Conservation (phyloP, 2,888 invertebrate species). For the Cheilosia impressa region DNA sequence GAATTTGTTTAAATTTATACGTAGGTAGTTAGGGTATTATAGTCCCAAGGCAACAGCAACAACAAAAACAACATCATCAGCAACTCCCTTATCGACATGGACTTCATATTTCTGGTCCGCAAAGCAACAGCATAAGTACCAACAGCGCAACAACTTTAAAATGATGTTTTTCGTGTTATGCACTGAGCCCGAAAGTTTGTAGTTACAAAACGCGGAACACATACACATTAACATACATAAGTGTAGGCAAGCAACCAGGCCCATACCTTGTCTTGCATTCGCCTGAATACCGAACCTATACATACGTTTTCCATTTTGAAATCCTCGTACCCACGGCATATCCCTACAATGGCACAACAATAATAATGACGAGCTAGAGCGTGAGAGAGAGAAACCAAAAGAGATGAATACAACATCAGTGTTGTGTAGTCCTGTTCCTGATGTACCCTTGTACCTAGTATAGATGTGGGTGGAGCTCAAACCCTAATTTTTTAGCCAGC, state of each 20-base stretch:
- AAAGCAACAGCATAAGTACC: constrained; percentile 53
- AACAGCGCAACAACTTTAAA: constrained; percentile 41
- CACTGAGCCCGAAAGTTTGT: constrained; percentile 25
- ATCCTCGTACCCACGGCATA: constrained; percentile 58
- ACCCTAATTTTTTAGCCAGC: constrained; percentile 49
- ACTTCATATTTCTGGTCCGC: constrained; percentile 16
- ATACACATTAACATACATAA: constrained; percentile 2
- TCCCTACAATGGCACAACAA: constrained; percentile 57
- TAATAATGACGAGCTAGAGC: constrained; percentile 60
- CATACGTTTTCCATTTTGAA: constrained; percentile 62
- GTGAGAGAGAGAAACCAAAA: constrained; percentile 38
- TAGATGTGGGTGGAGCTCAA: constrained; percentile 44
- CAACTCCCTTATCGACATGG: constrained; percentile 23
- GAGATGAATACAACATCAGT: constrained; percentile 46
- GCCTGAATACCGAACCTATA: constrained; percentile 15
- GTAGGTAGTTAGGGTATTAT: constrained; percentile 18
- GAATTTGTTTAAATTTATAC: no score
- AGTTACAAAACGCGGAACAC: constrained; percentile 34
- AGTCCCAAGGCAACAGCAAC: constrained; percentile 6
- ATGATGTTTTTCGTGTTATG: constrained; percentile 30
- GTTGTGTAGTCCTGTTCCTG: constrained; percentile 15
- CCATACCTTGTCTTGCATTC: constrained; percentile 17
- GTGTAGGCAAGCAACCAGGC: constrained; percentile 25
- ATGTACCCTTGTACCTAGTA: not conserved
- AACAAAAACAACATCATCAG: constrained; percentile 7